A percentile compares a stretch with the other conserved stretches of the same genome.
Evolutionary conservation across 2,797 vertebrate genomes (phyloP).

Genomic region (Australoheros facetus): DNA sequence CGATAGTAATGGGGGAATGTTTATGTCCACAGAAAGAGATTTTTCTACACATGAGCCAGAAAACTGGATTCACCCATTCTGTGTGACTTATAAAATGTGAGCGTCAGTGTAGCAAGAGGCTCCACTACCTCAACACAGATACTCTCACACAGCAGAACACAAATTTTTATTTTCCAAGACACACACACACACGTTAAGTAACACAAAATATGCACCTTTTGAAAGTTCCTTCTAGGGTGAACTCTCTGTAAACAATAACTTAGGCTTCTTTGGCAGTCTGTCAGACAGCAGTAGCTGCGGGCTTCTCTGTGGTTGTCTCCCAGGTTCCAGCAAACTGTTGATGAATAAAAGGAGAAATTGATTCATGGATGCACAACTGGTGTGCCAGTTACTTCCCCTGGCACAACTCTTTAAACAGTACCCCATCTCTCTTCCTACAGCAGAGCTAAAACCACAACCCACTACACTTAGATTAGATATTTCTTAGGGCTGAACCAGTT

Average conservation of each 20-base stretch:
- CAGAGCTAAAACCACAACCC: no score
- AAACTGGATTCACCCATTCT: not conserved
- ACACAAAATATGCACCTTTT: not conserved
- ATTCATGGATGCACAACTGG: no score
- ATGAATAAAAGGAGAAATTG: not conserved
- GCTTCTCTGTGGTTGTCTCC: not conserved
- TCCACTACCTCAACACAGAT: not conserved
- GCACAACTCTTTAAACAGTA: no score
- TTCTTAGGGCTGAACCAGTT: constrained; percentile 10
- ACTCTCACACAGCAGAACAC: not conserved
- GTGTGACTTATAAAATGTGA: not conserved
- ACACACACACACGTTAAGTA: not conserved
- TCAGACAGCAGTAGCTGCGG: not conserved
- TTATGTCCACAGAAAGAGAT: not conserved
- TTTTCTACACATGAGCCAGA: not conserved
- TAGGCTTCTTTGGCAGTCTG: not conserved
- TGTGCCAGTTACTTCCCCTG: no score
- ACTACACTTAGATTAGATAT: no score
- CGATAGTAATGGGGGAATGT: not conserved
- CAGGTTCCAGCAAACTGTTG: not conserved
- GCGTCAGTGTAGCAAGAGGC: no score
- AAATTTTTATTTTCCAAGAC: not conserved
- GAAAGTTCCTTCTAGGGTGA: not conserved
- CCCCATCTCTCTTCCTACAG: no score
- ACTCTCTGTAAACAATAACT: not conserved